Evolutionary conservation across 2,888 invertebrate species (phyloP), one percentile per base, ranked within the genome.

Genomic region (Cynaeus angustus): DNA sequence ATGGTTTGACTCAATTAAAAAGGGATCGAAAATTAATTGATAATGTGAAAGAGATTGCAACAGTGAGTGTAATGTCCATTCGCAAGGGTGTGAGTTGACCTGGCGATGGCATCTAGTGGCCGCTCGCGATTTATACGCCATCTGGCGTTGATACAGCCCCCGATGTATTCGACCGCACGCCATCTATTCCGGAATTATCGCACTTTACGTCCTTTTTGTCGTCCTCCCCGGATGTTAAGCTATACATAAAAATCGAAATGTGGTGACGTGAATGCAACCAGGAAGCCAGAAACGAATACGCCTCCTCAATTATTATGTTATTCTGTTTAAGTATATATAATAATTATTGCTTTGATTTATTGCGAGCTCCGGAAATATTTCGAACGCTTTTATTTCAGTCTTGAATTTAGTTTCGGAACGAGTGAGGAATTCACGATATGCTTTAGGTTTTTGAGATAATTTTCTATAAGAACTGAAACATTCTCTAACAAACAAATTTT

Each of bases 31-130:
- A 50, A 50, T 50, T 26, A 50, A 50, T 50, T 50, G 48, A 28
- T 50, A 50, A 50, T 59, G 33, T n/a, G 48, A 50, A 50, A 62
- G 50, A 62, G 48, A 50, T 50, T 38, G 62, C 41, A 65, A 65
- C 53, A 53, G 53, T 52, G 13, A 50, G 45, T 66, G 66, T 56
- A 56, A 46, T 30, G 75, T 73, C 75, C 74, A 76, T 74, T 72
- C 71, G 74, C 64, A 62, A 62, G 68, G 74, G 73, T 66, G 68
- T 71, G 71, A 71, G 70, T 71, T 74, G 77, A 77, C 74, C 84
- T 84, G 84, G 72, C 77, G 76, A 75, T 83, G 84, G 81, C 84
- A 83, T 83, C 82, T 81, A 83, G 83, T 84, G 81, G 82, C 80
- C 79, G 76, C 75, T 77, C 73, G 78, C 81, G 83, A 84, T 84